A percentile compares a stretch with the other conserved stretches of the same genome.
Evolutionary conservation across 2,797 vertebrate species (phyloP).

Genomic region (Brachyrhaphis roseni): DNA sequence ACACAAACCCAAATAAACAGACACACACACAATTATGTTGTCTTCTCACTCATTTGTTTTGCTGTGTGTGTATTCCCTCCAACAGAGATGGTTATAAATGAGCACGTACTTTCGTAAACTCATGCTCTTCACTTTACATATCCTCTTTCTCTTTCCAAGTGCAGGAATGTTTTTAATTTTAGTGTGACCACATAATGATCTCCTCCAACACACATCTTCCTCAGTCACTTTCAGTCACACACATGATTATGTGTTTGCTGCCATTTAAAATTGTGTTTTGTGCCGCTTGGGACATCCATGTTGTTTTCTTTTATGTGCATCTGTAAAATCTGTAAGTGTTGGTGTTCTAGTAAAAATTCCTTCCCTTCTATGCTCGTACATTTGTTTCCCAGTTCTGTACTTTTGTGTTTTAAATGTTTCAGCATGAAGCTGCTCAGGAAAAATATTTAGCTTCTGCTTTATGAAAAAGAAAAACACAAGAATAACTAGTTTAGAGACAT

Average conservation of each 20-base stretch:
- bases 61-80: background rate
- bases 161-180: slow-evolving; percentile 55
- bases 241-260: background rate
- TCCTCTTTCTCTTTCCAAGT: slow-evolving; percentile 41
- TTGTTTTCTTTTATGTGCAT: slow-evolving; percentile 23
- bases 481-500: background rate
- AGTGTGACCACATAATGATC: slow-evolving; percentile 36
- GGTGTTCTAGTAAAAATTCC: slow-evolving; percentile 12
- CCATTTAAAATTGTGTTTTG: slow-evolving; percentile 38
- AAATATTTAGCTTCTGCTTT: slow-evolving; percentile 2
- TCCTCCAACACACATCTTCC: slow-evolving; percentile 13
- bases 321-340: slow-evolving; percentile 16
- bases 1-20: background rate
- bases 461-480: background rate
- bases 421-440: slow-evolving; percentile 31
- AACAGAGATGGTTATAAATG: slow-evolving; percentile 27
- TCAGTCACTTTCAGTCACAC: slow-evolving; percentile 16
- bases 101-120: slow-evolving; percentile 26
- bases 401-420: slow-evolving; percentile 44
- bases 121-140: slow-evolving; percentile 40
- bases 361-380: slow-evolving; percentile 13
- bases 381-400: slow-evolving; percentile 38
- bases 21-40: slow-evolving; percentile 22
- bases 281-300: slow-evolving; percentile 22
- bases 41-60: slow-evolving; percentile 17